Evolutionary conservation across 2,113 vertebrate genomes (phyloP).

Genomic region (Atrichornis clamosus): DNA sequence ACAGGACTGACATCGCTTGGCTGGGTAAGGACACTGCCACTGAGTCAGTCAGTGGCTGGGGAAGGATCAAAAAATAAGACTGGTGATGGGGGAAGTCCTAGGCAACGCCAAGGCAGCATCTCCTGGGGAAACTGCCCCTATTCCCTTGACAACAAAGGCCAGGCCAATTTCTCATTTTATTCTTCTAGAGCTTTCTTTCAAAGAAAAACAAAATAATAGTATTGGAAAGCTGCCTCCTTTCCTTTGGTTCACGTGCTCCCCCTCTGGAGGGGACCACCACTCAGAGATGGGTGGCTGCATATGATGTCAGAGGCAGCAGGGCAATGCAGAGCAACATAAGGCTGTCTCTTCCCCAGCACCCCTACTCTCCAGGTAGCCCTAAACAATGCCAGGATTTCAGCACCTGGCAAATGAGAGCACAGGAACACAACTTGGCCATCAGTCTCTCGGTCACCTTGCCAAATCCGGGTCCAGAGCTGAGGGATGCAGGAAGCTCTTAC

Average conservation of each 20-base stretch:
- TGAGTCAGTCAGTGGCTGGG: not conserved
- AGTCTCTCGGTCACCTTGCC: not conserved
- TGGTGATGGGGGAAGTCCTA: not conserved
- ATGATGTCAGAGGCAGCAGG: not conserved
- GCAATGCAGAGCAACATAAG: not conserved
- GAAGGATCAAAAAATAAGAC: not conserved
- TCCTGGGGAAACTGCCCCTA: not conserved
- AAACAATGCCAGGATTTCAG: not conserved
- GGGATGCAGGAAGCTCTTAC: constrained; percentile 6
- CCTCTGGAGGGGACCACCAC: not conserved
- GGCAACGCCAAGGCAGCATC: not conserved
- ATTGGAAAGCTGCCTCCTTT: not conserved
- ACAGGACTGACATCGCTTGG: not conserved
- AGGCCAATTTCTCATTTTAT: not conserved
- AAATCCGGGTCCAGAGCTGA: not conserved
- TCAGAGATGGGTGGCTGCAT: not conserved
- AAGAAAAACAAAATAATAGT: not conserved
- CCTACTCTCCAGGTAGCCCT: not conserved
- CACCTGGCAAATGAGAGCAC: not conserved
- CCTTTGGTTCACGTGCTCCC: not conserved
- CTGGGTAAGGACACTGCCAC: not conserved
- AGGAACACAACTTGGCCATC: not conserved
- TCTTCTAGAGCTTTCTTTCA: not conserved
- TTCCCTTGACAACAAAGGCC: not conserved
- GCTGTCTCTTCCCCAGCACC: not conserved